Evolutionary conservation across 2,888 invertebrate species (phyloP).

Genomic region (Ceriagrion tenellum): DNA sequence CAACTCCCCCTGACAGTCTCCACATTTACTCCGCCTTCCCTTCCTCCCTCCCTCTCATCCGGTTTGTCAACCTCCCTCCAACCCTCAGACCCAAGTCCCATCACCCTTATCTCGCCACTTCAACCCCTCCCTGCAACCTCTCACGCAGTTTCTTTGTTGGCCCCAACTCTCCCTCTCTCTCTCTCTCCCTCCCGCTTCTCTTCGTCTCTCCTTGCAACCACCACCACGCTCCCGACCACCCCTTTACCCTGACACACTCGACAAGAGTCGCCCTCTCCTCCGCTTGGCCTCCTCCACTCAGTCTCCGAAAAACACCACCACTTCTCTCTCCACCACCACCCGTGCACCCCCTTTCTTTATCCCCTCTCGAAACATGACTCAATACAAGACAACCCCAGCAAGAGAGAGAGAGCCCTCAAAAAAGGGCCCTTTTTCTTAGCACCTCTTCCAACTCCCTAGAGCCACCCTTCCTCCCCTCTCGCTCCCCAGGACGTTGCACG

Average conservation of each 20-base stretch:
- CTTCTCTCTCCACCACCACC: background rate
- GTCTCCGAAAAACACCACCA: background rate
- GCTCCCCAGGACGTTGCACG: background rate
- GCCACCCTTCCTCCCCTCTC: too few relatives aligned
- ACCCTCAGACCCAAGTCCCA: constrained; percentile 11
- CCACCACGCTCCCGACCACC: background rate
- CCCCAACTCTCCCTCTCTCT: background rate
- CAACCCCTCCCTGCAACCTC: constrained; percentile 42
- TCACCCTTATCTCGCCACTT: constrained; percentile 56
- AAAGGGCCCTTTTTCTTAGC: constrained; percentile 2
- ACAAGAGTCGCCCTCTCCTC: background rate
- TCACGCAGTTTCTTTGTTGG: constrained; percentile 50
- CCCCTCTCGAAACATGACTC: constrained; percentile 54
- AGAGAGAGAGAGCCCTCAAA: background rate
- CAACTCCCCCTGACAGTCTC: background rate
- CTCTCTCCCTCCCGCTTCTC: background rate
- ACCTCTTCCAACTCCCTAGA: background rate
- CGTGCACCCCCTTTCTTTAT: background rate
- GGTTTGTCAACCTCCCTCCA: background rate
- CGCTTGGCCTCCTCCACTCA: constrained; percentile 2
- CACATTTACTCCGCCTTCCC: background rate
- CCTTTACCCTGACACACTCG: background rate
- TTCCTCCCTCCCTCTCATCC: background rate
- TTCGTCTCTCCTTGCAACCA: too few relatives aligned
- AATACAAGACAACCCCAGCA: constrained; percentile 15